A percentile compares a stretch with the other conserved stretches of the same genome.
phyloP scores from a whole-genome alignment of 2,113 vertebrate species.

The Thymallus thymallus region DNA sequence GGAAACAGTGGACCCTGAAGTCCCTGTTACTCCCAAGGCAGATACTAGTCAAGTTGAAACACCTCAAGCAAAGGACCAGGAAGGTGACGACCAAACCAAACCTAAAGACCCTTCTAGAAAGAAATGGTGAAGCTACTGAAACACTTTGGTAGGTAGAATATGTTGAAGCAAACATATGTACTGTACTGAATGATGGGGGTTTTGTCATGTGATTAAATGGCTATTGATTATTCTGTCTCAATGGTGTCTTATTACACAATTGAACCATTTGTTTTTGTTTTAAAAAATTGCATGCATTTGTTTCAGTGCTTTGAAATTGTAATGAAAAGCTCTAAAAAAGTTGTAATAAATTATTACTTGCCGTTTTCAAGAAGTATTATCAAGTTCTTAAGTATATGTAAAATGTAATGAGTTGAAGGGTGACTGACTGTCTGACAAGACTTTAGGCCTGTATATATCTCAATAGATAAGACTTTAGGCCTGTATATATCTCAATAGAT shows the following conservation, averaged over 20 bases:
- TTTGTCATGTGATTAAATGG: constrained; percentile 4
- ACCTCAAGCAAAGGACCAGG: constrained; percentile 5
- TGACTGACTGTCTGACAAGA: no score
- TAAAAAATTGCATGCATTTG: no score
- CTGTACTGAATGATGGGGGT: background rate
- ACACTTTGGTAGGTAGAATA: background rate
- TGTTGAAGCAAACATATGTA: background rate
- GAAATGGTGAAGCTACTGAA: background rate
- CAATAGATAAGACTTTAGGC: no score
- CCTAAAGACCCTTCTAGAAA: background rate
- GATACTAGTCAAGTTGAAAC: constrained; percentile 12
- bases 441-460: no score
- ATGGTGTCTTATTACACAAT: background rate
- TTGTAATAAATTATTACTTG: no score
- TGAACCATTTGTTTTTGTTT: no score
- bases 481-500: no score
- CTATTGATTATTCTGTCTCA: background rate
- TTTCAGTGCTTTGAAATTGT: no score
- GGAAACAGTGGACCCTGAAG: background rate
- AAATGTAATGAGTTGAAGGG: no score
- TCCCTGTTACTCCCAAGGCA: constrained; percentile 4
- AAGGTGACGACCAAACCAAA: constrained; percentile 9
- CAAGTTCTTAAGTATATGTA: no score
- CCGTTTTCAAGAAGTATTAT: no score
- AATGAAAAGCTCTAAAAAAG: no score